phyloP scores from a whole-genome alignment of 2,797 vertebrate genomes.

The Heliangelus exortis region DNA sequence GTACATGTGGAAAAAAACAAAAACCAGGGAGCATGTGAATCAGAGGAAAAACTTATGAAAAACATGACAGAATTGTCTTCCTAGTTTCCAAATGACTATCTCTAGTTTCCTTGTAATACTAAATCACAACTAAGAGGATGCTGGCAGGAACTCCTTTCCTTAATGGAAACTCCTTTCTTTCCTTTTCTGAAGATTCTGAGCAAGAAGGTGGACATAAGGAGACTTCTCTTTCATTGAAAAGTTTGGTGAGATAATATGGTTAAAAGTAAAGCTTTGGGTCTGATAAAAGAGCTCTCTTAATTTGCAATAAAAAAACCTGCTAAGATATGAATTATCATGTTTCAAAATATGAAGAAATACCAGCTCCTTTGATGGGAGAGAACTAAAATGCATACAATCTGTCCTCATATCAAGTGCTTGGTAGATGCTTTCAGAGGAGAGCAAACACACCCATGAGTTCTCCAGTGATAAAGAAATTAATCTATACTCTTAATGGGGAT shows the following conservation, averaged over 20 bases:
- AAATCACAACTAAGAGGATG: background rate
- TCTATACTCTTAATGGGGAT: background rate
- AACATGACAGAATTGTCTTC: background rate
- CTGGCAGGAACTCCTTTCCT: background rate
- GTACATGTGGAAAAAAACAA: background rate
- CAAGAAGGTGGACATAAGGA: background rate
- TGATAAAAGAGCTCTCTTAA: background rate
- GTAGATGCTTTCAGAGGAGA: background rate
- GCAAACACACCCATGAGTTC: background rate
- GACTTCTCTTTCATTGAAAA: background rate
- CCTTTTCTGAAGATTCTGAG: background rate
- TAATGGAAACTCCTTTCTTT: background rate
- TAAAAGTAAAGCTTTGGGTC: background rate
- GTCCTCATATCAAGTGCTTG: background rate
- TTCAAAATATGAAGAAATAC: background rate
- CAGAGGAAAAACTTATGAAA: rapidly evolving
- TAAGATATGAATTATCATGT: background rate
- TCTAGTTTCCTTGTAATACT: background rate
- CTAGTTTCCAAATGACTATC: background rate
- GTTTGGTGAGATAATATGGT: background rate
- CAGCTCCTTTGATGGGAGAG: background rate
- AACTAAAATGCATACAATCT: background rate
- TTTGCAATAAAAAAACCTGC: rapidly evolving
- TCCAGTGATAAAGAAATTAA: background rate
- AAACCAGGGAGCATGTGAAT: background rate